Percentiles rank a stretch among this genome's conserved stretches.
Conservation (phyloP, 2,888 invertebrate species). For the Venusia cambrica region DNA sequence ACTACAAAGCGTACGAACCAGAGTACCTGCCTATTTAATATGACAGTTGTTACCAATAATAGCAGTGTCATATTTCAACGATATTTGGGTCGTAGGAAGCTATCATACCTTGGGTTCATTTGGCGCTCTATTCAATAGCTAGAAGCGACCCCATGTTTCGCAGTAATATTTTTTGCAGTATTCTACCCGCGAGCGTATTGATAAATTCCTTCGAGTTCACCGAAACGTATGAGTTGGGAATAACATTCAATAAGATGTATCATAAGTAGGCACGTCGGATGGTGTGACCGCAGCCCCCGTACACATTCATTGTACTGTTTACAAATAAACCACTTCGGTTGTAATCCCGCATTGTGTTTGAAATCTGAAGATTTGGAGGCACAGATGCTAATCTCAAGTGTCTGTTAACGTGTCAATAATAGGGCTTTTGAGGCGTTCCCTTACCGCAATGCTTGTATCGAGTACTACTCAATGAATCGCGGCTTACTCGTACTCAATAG, state of each 20-base stretch:
- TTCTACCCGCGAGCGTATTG: constrained; percentile 42
- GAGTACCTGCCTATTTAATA: too few species aligned
- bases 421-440: constrained; percentile 63
- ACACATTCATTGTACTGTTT: constrained; percentile 74
- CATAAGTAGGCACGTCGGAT: constrained; percentile 57
- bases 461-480: constrained; percentile 46
- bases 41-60: too few species aligned
- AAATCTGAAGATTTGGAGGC: constrained; percentile 66
- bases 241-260: constrained; percentile 70
- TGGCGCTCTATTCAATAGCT: constrained; percentile 12
- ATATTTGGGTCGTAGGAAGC: too few species aligned
- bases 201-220: constrained; percentile 60
- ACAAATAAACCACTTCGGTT: constrained; percentile 77
- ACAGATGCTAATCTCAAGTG: constrained; percentile 82
- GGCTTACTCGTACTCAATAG: constrained; percentile 53
- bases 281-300: constrained; percentile 58
- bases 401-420: constrained; percentile 77
- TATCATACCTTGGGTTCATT: too few species aligned
- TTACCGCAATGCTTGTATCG: constrained; percentile 59
- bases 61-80: constrained; percentile 8
- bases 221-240: constrained; percentile 62
- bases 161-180: constrained; percentile 38
- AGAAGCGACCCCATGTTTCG: constrained; percentile 28
- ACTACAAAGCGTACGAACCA: too few species aligned
- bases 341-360: constrained; percentile 75